Percentiles rank a stretch among this genome's conserved stretches.
These are phyloP conservation scores for Caenorhabditis drosophilae DNA, from an alignment of 2,888 invertebrate genomes.

Conservation along the genomic window DNA sequence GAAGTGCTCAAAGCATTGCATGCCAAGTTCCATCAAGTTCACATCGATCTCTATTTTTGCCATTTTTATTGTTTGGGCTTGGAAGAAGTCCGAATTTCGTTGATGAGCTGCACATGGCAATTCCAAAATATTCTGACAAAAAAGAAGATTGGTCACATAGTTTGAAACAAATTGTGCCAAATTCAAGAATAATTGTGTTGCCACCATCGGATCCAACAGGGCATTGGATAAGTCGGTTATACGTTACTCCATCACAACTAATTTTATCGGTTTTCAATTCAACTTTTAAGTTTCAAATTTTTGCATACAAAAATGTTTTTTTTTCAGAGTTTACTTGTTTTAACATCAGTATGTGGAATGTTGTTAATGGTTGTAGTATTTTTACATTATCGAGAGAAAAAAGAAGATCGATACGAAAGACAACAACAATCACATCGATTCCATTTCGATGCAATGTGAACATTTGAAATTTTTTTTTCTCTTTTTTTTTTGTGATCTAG, in stretches of 20 bases:
- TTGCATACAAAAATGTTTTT: not conserved
- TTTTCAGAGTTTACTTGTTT: conserved; percentile 49
- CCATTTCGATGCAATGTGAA: conserved; percentile 69
- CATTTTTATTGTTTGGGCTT: conserved; percentile 94
- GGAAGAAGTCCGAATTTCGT: conserved; percentile 97
- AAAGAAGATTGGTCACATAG: conserved; percentile 39
- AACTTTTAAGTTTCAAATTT: not conserved
- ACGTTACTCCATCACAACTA: conserved; percentile 66
- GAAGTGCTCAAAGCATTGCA: conserved; percentile 47
- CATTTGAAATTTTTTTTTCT: not conserved
- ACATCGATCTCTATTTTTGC: conserved; percentile 84
- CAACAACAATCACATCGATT: conserved; percentile 67
- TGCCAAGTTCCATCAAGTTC: conserved; percentile 56
- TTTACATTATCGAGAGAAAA: conserved; percentile 64
- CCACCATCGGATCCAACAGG: conserved; percentile 75
- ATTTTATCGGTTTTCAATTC: conserved; percentile 52
- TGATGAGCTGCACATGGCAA: conserved; percentile 43
- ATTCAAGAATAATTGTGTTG: conserved; percentile 94
- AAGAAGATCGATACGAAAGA: conserved; percentile 63
- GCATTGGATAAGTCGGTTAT: conserved; percentile 64
- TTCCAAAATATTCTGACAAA: conserved; percentile 40
- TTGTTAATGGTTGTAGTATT: conserved; percentile 59
- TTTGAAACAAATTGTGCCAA: conserved; percentile 78
- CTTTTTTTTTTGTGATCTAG: conserved; percentile 1
- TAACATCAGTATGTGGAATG: conserved; percentile 62